Conservation (phyloP, 2,888 invertebrate genomes). For the Pristionchus maxplancki region DNA sequence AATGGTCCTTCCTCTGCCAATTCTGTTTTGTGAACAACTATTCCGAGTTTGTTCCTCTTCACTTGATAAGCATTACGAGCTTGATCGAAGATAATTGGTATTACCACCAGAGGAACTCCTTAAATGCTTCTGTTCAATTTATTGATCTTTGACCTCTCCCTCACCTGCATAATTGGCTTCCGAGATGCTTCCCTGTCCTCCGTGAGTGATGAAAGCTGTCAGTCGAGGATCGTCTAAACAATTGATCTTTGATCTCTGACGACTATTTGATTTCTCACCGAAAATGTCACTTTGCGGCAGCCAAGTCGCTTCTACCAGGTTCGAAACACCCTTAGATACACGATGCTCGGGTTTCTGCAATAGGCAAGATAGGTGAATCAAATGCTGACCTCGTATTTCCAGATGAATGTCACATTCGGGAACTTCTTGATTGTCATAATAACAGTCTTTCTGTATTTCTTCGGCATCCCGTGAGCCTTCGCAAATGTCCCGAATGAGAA, state of each 20-base stretch:
- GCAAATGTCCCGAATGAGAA: conserved; percentile 35
- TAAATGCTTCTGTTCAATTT: neutral
- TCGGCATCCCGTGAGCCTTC: neutral
- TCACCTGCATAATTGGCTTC: conserved; percentile 2
- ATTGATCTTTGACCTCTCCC: neutral
- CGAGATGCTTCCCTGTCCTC: conserved; percentile 38
- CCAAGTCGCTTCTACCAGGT: neutral
- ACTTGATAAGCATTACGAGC: neutral
- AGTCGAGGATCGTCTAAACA: conserved; percentile 8
- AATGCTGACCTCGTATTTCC: conserved; percentile 51
- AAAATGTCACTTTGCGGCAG: neutral
- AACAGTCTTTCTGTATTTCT: neutral
- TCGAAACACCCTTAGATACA: neutral
- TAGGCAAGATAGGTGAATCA: neutral
- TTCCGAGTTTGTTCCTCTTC: conserved; percentile 7
- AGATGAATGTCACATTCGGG: conserved; percentile 45
- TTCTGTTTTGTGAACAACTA: neutral
- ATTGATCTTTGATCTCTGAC: neutral
- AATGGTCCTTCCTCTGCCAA: neutral
- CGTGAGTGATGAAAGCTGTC: conserved; percentile 43
- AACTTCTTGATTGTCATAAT: neutral
- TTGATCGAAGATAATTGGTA: neutral
- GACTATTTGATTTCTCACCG: neutral
- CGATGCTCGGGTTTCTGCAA: neutral
- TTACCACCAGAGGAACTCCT: neutral